phyloP scores from a whole-genome alignment of 2,113 vertebrate species.

The Sula dactylatra region DNA sequence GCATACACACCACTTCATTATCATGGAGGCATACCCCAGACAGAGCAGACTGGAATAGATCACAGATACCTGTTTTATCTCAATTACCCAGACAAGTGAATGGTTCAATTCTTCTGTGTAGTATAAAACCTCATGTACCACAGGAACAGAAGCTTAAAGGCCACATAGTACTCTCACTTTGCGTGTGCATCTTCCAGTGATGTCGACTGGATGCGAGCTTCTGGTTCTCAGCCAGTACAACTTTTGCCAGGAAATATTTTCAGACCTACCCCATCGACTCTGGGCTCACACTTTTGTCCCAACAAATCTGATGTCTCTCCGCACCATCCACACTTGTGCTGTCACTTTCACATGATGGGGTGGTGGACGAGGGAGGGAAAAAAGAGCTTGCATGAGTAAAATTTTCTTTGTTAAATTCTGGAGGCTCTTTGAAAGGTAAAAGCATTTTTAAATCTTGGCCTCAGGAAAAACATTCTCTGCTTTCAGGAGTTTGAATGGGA shows the following conservation, averaged over 20 bases:
- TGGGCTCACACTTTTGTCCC: not conserved
- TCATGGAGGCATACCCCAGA: not conserved
- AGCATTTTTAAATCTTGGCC: not conserved
- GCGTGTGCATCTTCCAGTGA: constrained; percentile 14
- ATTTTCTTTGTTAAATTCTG: not conserved
- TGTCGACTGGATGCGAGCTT: not conserved
- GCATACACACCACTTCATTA: not conserved
- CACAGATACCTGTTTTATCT: not conserved
- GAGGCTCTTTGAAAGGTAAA: not conserved
- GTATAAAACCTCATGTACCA: not conserved
- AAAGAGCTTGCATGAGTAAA: not conserved
- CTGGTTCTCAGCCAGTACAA: not conserved
- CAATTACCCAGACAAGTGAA: constrained; percentile 16
- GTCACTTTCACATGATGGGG: not conserved
- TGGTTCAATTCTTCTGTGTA: not conserved
- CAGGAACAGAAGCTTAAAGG: constrained; percentile 26
- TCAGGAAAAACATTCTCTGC: not conserved
- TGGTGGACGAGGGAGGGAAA: too few relatives aligned
- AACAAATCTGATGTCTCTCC: not conserved
- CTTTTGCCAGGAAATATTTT: constrained; percentile 1
- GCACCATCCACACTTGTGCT: not conserved
- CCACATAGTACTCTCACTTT: not conserved
- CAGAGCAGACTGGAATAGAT: not conserved
- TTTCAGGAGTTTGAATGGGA: not conserved
- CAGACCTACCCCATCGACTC: not conserved